These are phyloP conservation scores for Strigamia maritima DNA, from an alignment of 2,888 invertebrate genomes.

Conservation along the genomic window DNA sequence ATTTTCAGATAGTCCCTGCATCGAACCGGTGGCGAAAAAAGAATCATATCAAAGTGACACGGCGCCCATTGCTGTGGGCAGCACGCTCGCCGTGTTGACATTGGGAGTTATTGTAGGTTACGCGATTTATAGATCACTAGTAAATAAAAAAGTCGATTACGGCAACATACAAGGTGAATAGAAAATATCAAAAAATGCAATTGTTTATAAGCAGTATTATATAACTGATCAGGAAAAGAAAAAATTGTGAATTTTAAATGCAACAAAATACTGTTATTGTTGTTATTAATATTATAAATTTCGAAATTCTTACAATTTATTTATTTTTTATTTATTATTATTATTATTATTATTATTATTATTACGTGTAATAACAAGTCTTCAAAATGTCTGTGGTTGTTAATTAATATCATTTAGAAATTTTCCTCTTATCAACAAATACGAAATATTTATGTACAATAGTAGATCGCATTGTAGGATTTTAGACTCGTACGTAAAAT, in stretches of 20 bases:
- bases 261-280: background rate
- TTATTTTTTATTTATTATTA: no score
- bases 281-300: background rate
- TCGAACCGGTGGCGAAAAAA: background rate
- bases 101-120: constrained; percentile 78
- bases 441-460: background rate
- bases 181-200: background rate
- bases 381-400: no score
- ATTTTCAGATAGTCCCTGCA: background rate
- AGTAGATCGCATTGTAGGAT: background rate
- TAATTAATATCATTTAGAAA: no score
- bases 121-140: constrained; percentile 78
- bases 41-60: constrained; percentile 67
- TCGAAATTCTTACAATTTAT: background rate
- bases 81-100: constrained; percentile 76
- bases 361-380: no score
- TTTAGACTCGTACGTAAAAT: background rate
- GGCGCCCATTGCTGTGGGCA: constrained; percentile 78
- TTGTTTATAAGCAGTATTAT: background rate
- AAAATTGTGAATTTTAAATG: background rate
- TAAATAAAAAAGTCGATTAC: constrained; percentile 85
- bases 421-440: no score
- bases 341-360: background rate
- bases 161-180: constrained; percentile 66
- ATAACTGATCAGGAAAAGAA: background rate